phyloP scores from a whole-genome alignment of 2,888 invertebrate species.

The Nymphalis c-album region DNA sequence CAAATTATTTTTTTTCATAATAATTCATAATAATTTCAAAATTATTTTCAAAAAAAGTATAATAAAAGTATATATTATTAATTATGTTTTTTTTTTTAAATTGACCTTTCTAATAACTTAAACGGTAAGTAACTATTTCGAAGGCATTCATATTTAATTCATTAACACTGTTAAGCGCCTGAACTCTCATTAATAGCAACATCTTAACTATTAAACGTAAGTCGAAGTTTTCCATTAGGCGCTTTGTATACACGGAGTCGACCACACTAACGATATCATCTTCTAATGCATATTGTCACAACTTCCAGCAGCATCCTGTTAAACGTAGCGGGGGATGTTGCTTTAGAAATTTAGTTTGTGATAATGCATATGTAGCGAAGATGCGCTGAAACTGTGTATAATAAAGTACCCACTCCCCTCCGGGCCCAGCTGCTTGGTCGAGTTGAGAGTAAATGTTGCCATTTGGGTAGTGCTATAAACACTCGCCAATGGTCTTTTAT shows the following conservation, averaged over 20 bases:
- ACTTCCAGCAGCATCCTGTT: slow-evolving; percentile 44
- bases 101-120: too few species aligned
- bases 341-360: slow-evolving; percentile 41
- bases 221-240: slow-evolving; percentile 54
- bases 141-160: neutral
- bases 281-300: slow-evolving; percentile 50
- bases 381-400: slow-evolving; percentile 38
- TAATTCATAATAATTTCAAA: too few species aligned
- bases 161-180: slow-evolving; percentile 42
- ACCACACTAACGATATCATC: slow-evolving; percentile 48
- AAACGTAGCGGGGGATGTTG: slow-evolving; percentile 33
- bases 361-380: slow-evolving; percentile 38
- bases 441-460: slow-evolving; percentile 57
- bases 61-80: too few species aligned
- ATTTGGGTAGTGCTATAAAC: slow-evolving; percentile 50
- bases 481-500: slow-evolving; percentile 41
- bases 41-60: too few species aligned
- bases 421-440: slow-evolving; percentile 60
- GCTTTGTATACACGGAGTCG: slow-evolving; percentile 35
- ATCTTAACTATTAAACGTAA: slow-evolving; percentile 43
- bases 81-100: neutral
- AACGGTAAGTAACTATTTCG: too few species aligned
- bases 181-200: slow-evolving; percentile 49
- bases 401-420: slow-evolving; percentile 53
- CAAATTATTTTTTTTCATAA: too few species aligned